Conservation (phyloP, 2,888 invertebrate species). For the Aspidapion aeneum region DNA sequence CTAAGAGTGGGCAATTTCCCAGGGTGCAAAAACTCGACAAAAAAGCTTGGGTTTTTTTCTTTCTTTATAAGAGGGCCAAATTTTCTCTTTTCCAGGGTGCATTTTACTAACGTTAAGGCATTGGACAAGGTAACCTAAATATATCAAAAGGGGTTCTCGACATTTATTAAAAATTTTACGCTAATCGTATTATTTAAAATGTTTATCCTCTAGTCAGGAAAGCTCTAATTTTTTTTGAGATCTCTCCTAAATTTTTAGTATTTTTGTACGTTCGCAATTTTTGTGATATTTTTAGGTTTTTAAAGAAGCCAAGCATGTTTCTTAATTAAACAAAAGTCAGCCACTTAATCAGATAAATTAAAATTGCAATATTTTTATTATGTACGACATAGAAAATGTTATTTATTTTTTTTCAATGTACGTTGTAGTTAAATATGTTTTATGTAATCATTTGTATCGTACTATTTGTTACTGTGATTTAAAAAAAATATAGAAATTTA, state of each 20-base stretch:
- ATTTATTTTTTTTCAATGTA: neutral
- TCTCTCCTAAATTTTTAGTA: neutral
- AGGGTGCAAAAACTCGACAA: too few relatives aligned
- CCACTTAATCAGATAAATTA: too few relatives aligned
- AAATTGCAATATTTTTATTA: neutral
- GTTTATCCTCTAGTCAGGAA: neutral
- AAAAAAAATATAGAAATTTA: too few relatives aligned
- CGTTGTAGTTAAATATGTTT: neutral
- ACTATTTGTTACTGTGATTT: neutral
- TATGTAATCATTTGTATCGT: neutral
- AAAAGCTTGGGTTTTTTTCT: too few relatives aligned
- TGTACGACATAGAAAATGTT: neutral
- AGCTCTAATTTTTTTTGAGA: neutral
- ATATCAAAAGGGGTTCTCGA: neutral
- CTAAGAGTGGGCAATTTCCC: too few relatives aligned
- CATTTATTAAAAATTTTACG: neutral
- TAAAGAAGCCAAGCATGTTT: neutral
- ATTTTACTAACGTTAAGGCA: too few relatives aligned
- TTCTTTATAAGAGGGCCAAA: too few relatives aligned
- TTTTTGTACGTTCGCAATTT: neutral
- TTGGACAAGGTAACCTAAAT: too few relatives aligned
- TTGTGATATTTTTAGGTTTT: neutral
- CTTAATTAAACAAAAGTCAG: too few relatives aligned
- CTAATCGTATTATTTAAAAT: neutral
- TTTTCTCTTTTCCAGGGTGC: too few relatives aligned